Percentiles rank a stretch among this genome's conserved stretches.
These are phyloP conservation scores for Tiliacea citrago DNA, from an alignment of 2,888 invertebrate species.

Conservation along the genomic window DNA sequence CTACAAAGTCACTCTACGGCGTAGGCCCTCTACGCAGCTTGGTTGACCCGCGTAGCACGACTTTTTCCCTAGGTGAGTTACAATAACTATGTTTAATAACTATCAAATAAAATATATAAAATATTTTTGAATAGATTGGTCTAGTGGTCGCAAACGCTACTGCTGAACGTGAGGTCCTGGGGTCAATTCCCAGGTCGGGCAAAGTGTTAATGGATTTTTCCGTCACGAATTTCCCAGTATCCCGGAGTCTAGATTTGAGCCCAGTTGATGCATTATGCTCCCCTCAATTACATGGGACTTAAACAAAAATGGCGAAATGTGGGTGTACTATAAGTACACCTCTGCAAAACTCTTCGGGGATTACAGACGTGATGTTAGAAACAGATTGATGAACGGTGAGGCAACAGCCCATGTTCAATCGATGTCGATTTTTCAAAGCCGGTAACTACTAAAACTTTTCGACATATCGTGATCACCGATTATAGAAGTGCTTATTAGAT, in stretches of 20 bases:
- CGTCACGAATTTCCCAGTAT: background rate
- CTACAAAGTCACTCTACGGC: slow-evolving; percentile 22
- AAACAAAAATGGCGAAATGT: background rate
- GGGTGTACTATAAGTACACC: background rate
- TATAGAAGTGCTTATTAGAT: slow-evolving; percentile 18
- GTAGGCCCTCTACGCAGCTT: slow-evolving; percentile 15
- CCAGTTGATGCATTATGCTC: background rate
- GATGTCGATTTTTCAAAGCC: background rate
- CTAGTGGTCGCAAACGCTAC: no score
- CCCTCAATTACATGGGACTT: background rate
- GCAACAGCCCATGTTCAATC: background rate
- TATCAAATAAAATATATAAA: no score
- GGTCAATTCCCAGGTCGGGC: no score
- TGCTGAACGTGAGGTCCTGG: no score
- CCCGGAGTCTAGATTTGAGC: background rate
- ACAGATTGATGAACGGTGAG: background rate
- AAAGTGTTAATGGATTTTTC: no score
- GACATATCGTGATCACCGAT: slow-evolving; percentile 16
- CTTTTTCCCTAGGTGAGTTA: background rate
- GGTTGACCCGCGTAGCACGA: background rate
- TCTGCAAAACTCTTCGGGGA: no score
- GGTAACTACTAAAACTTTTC: slow-evolving; percentile 14
- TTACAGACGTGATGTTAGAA: background rate
- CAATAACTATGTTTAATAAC: background rate
- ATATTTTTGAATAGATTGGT: background rate